Evolutionary conservation across 1,140 invertebrate species (phyloP).

Genomic region (Drosophila orena): DNA sequence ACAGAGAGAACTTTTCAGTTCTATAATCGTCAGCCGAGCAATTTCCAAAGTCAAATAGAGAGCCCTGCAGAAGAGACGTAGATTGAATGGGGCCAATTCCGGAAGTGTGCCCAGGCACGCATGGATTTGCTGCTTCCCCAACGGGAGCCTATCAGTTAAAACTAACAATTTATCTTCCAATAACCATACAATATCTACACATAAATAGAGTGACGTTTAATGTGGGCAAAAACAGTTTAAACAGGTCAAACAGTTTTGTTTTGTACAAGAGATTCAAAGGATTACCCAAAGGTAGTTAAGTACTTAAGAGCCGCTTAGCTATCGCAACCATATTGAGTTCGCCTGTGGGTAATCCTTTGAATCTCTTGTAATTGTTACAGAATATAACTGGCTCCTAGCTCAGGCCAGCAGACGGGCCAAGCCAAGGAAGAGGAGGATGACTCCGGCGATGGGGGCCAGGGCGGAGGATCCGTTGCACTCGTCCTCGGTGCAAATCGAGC

Average conservation of each 20-base stretch:
- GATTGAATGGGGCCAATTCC: constrained; percentile 16
- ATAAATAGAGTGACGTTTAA: constrained; percentile 33
- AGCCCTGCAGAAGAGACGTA: no score
- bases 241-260: constrained; percentile 19
- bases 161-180: constrained; percentile 15
- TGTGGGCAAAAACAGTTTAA: constrained; percentile 21
- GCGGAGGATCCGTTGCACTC: constrained; percentile 72
- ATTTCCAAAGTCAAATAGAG: no score
- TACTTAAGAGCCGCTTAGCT: no score
- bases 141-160: constrained; percentile 8
- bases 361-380: no score
- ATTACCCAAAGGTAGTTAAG: no score
- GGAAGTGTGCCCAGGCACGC: constrained; percentile 55
- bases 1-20: no score
- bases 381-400: neutral
- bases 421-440: constrained; percentile 68
- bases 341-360: no score
- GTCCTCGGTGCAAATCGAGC: constrained; percentile 73
- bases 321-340: no score
- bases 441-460: constrained; percentile 61
- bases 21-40: no score
- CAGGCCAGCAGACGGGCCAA: constrained; percentile 73
- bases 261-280: neutral
- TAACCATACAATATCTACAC: neutral
- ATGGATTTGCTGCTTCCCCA: constrained; percentile 12